phyloP scores from a whole-genome alignment of 2,888 invertebrate genomes.

The Acronicta psi region DNA sequence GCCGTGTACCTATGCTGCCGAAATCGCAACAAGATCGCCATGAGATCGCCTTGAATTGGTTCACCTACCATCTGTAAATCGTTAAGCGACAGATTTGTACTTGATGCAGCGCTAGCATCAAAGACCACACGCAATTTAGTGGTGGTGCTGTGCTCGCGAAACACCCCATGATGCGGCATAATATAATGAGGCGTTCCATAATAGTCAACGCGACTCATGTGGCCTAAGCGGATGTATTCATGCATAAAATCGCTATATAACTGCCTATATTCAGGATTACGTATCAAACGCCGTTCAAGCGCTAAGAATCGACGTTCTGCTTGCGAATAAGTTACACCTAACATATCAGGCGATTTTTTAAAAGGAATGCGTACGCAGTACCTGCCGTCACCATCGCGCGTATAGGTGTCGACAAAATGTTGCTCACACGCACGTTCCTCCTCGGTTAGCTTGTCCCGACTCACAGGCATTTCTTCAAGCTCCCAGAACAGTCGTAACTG shows the following conservation, averaged over 20 bases:
- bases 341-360: not conserved
- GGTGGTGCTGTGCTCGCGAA: conserved; percentile 4
- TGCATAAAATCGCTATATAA: conserved; percentile 5
- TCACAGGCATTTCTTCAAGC: conserved; percentile 21
- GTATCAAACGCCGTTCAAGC: not conserved
- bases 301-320: conserved; percentile 1
- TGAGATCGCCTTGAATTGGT: too few relatives aligned
- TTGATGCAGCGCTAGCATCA: too few relatives aligned
- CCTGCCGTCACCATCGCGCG: conserved; percentile 1
- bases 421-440: conserved; percentile 3
- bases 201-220: conserved; percentile 38
- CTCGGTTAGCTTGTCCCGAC: not conserved
- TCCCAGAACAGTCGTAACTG: conserved; percentile 49
- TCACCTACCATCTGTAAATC: too few relatives aligned
- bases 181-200: conserved; percentile 1
- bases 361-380: conserved; percentile 2
- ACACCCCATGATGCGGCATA: conserved; percentile 9
- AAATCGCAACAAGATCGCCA: not conserved
- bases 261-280: conserved; percentile 1
- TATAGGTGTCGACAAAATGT: not conserved
- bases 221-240: conserved; percentile 37
- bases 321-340: not conserved
- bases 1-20: not conserved
- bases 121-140: not conserved
- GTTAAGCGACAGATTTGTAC: too few relatives aligned